Evolutionary conservation across 2,797 vertebrate species (phyloP), one percentile per base, ranked within the genome.

Genomic region (Gambusia yucatana): DNA sequence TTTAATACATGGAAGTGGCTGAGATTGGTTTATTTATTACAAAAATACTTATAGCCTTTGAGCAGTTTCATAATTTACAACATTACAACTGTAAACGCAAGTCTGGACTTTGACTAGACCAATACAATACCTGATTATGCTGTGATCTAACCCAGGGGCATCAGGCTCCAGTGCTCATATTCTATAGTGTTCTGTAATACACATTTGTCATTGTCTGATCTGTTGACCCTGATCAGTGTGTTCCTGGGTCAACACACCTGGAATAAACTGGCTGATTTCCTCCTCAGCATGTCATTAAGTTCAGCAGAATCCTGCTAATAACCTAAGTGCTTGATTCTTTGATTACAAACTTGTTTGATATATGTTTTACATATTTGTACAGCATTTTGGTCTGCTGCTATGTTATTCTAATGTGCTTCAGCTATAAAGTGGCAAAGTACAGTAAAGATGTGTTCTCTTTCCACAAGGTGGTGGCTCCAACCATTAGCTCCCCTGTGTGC

Each of bases 401-500:
- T 55, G 25, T 55, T 55, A n/a, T 55, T 55, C 25, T 55, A n/a
- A n/a, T 25, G 25, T 55, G 25, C 52, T 55, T 55, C 52, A 11
- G 9, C 8, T n/a, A n/a, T n/a, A 55, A 55, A 55, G 25, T n/a
- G 3, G 48, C 6, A 50, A 22, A 22, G 25, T 55, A 55, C n/a
- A 10, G 52, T 59, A 30, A 67, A 17, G 20, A 67, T 20, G 8
- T 67, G 17, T 61, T 13, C 0, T 73, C 28, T 16, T 30, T 71
- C 16, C 1, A 80, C 3, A 14, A 99, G 98, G 98, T 99, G 61
- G 98, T 99, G 82, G 98, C 98, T 65, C 98, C 98, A 48, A 99
- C 98, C 11, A 99, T 99, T 91, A 99, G 98, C 90, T 99, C 98
- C 0, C 98, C 98, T 0, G 98, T 98, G 61, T 99, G 98, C 90